Evolutionary conservation across 2,113 vertebrate genomes (phyloP).

Genomic region (Tachysurus fulvidraco): DNA sequence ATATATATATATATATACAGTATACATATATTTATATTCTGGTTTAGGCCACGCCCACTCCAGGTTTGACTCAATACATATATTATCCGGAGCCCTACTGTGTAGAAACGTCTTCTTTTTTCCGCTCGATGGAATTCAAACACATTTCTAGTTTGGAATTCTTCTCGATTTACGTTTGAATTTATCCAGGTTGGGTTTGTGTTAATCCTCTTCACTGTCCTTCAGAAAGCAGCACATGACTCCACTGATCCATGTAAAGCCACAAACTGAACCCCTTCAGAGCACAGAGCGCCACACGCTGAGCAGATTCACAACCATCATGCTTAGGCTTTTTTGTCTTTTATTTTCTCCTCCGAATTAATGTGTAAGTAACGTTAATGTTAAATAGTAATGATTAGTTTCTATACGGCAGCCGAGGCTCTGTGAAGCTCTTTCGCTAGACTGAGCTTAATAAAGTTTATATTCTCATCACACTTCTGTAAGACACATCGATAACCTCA

Average conservation of each 20-base stretch:
- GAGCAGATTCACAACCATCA: neutral
- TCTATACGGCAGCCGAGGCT: neutral
- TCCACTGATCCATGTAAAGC: neutral
- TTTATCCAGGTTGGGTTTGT: neutral
- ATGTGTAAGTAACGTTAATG: neutral
- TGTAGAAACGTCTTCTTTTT: neutral
- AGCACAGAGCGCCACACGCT: neutral
- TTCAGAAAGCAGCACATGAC: neutral
- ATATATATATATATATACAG: neutral
- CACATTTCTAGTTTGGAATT: neutral
- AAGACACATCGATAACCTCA: neutral
- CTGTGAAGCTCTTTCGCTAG: neutral
- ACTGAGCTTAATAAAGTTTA: neutral
- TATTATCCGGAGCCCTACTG: neutral
- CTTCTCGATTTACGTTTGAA: neutral
- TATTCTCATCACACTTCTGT: neutral
- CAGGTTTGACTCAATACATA: neutral
- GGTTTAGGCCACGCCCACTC: neutral
- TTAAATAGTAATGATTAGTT: neutral
- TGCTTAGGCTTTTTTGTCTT: neutral
- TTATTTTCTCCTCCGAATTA: neutral
- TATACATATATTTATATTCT: neutral
- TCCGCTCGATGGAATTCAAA: neutral
- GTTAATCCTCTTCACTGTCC: neutral
- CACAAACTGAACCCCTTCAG: neutral